phyloP scores from a whole-genome alignment of 2,888 invertebrate species.

The Drosophila engyochracea region DNA sequence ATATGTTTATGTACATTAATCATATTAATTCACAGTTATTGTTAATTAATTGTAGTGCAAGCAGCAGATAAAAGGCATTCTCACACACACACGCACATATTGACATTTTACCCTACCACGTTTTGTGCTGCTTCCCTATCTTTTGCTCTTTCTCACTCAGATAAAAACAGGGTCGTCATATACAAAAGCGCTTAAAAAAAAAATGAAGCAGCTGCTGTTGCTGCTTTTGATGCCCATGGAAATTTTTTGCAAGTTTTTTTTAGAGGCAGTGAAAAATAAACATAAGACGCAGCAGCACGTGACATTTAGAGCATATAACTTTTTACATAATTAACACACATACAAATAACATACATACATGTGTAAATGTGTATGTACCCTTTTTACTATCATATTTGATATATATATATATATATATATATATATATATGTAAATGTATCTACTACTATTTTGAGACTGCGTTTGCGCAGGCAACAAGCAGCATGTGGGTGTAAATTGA shows the following conservation, averaged over 20 bases:
- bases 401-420: constrained; percentile 27
- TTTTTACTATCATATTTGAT: constrained; percentile 50
- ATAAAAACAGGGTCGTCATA: constrained; percentile 39
- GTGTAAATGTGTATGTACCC: constrained; percentile 17
- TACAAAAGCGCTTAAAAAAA: constrained; percentile 11
- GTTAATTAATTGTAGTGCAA: constrained; percentile 36
- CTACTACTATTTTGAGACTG: constrained; percentile 61
- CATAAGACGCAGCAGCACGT: constrained; percentile 41
- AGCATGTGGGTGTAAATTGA: constrained; percentile 31
- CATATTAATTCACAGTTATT: constrained; percentile 37
- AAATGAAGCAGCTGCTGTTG: constrained; percentile 29
- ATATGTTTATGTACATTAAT: constrained; percentile 15
- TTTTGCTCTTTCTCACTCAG: constrained; percentile 12
- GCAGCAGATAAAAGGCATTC: constrained; percentile 19
- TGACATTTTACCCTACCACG: constrained; percentile 38
- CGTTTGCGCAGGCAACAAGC: constrained; percentile 59
- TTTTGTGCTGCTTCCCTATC: constrained; percentile 19
- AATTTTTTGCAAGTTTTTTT: constrained; percentile 17
- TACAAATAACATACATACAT: constrained; percentile 17
- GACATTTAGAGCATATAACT: constrained; percentile 29
- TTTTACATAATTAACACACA: constrained; percentile 55
- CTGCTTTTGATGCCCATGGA: constrained; percentile 14
- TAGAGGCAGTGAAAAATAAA: constrained; percentile 30
- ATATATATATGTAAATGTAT: constrained; percentile 47
- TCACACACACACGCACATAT: constrained; percentile 10